A percentile compares a stretch with the other conserved stretches of the same genome.
Evolutionary conservation across 2,113 vertebrate genomes (phyloP).

Genomic region (Balaeniceps rex): DNA sequence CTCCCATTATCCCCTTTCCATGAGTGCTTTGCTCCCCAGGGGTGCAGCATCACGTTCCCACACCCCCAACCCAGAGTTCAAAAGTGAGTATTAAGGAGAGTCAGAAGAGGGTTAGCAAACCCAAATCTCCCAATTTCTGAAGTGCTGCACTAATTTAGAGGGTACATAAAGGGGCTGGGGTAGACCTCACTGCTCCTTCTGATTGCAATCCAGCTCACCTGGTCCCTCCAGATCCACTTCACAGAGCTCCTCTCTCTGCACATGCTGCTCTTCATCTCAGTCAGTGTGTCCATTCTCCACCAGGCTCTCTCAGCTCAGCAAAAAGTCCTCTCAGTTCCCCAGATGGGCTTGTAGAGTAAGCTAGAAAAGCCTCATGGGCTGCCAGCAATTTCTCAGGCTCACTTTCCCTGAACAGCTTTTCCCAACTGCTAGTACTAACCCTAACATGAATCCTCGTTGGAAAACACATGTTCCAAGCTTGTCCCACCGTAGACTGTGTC

Average conservation of each 20-base stretch:
- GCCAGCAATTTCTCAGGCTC: not conserved
- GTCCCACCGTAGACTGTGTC: not conserved
- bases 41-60: not conserved
- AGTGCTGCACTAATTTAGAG: not conserved
- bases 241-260: not conserved
- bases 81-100: not conserved
- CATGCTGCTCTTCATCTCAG: not conserved
- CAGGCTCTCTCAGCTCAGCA: not conserved
- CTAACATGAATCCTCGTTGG: not conserved
- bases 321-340: not conserved
- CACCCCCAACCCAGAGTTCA: not conserved
- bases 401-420: not conserved
- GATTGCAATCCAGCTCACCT: not conserved
- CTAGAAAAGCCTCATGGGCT: not conserved
- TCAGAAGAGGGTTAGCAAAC: not conserved
- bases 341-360: not conserved
- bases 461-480: not conserved
- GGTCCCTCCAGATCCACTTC: not conserved
- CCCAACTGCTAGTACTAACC: not conserved
- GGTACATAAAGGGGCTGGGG: not conserved
- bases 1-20: not conserved
- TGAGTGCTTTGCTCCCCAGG: not conserved
- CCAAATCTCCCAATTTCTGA: not conserved
- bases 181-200: not conserved
- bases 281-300: not conserved